Conservation (phyloP, 2,888 invertebrate species). For the Drosophila peninsularis region DNA sequence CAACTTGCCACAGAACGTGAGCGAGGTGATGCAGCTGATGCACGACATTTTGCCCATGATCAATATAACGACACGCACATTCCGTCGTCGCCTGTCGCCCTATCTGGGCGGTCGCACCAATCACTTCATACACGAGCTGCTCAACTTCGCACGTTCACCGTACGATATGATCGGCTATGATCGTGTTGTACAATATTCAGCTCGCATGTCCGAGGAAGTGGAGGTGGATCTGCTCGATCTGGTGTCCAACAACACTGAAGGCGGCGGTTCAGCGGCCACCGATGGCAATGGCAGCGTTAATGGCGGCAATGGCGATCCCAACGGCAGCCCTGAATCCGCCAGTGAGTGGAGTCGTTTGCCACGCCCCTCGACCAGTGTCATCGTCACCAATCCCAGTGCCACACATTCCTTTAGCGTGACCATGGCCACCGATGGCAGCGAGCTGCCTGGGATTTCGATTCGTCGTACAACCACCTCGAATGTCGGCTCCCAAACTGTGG, state of each 20-base stretch:
- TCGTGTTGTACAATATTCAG: slow-evolving; percentile 88
- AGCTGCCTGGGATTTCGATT: slow-evolving; percentile 73
- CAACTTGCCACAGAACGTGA: slow-evolving; percentile 87
- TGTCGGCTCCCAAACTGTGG: slow-evolving; percentile 74
- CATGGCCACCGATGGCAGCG: slow-evolving; percentile 74
- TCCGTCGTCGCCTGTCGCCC: slow-evolving; percentile 89
- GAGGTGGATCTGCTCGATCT: slow-evolving; percentile 79
- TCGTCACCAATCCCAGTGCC: slow-evolving; percentile 72
- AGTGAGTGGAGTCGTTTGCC: slow-evolving; percentile 35
- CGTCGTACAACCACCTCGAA: slow-evolving; percentile 67
- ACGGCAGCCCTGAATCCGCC: slow-evolving; percentile 2
- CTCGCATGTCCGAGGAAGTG: slow-evolving; percentile 81
- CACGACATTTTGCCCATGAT: slow-evolving; percentile 88
- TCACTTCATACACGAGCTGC: slow-evolving; percentile 96
- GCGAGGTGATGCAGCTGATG: slow-evolving; percentile 89
- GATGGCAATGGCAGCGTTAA: slow-evolving; percentile 13
- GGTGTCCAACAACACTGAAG: slow-evolving; percentile 40
- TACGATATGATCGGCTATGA: slow-evolving; percentile 94
- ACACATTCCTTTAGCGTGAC: slow-evolving; percentile 78
- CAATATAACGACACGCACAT: slow-evolving; percentile 87
- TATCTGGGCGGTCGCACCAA: slow-evolving; percentile 90
- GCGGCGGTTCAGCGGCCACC: not conserved
- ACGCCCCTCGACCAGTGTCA: slow-evolving; percentile 66
- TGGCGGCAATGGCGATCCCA: slow-evolving; percentile 6
- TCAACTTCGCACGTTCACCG: slow-evolving; percentile 93